Base-by-base conservation (phyloP, 64 coral and sea anemone genomes). In the Porites lutea region DNA sequence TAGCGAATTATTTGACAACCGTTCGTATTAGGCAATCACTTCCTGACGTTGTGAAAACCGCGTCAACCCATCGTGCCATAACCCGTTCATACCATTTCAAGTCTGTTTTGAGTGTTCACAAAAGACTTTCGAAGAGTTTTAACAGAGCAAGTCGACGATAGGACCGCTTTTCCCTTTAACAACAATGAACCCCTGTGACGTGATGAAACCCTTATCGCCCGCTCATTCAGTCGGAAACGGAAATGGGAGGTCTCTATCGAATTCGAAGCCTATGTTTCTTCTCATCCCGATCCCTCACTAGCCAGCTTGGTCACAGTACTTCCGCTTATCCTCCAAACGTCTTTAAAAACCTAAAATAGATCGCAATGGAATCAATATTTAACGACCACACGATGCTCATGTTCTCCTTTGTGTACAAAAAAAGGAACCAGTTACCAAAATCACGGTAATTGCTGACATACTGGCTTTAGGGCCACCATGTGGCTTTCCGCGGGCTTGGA, bases 221-320 rank as follows among this genome's bases (percentile, higher is more conserved):
- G 62, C 81, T 48, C 63, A 22, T 84, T 84, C 47, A 45, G 81
- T 68, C 81, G 81, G 81, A 84, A 84, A 84, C 81, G 81, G 81
- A 84, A 84, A 65, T 84, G 81, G 81, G 81, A 68, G 81, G 81
- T 65, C 44, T 69, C 81, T 84, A 68, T 84, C 27, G 27, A 37
- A 37, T 53, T 68, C 37, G 78, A 80, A 60, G 16, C 78, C 53
- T 53, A 80, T 80, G 78, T 60, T 65, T 84, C 63, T 84, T 48
- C 62, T 68, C 44, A 68, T 19, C 46, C 61, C 81, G 15, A 68
- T 19, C 46, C 61, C 81, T 69, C 46, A 84, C 46, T 84, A 63
- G 81, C 48, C 63, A 84, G 81, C 22, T 81, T 43, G 57, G 57
- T 62, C 55, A 13, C 78, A 68, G 47, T 19, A 48, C 81, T 84